phyloP scores from a whole-genome alignment of 2,113 vertebrate species.

The Hassar affinis region DNA sequence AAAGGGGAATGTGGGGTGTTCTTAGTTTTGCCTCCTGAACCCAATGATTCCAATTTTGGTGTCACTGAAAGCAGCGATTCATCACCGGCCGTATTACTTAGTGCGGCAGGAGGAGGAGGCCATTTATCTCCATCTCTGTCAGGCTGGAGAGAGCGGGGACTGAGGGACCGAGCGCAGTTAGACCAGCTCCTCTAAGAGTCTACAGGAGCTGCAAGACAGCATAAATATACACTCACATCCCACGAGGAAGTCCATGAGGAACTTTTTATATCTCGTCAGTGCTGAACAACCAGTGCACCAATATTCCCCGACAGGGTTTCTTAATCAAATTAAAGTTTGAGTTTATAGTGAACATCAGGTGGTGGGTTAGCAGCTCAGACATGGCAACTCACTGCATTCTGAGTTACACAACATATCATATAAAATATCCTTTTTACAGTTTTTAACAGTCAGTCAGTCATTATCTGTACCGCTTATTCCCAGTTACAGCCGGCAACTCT shows the following conservation, averaged over 20 bases:
- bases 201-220: neutral
- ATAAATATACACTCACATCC: neutral
- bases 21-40: constrained; percentile 60
- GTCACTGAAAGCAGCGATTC: constrained; percentile 68
- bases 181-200: constrained; percentile 16
- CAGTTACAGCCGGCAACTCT: no score
- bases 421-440: no score
- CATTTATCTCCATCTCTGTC: constrained; percentile 71
- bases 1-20: constrained; percentile 29
- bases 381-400: no score
- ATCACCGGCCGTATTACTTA: constrained; percentile 71
- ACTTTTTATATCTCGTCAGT: neutral
- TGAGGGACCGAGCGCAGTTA: constrained; percentile 24
- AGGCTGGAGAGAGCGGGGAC: constrained; percentile 63
- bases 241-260: neutral
- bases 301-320: neutral
- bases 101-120: constrained; percentile 68
- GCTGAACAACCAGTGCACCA: neutral
- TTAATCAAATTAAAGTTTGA: neutral
- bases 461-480: no score
- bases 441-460: no score
- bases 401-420: no score
- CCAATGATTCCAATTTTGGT: constrained; percentile 69
- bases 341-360: neutral
- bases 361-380: neutral